These are phyloP conservation scores for Drosophila lowei DNA, from an alignment of 1,140 invertebrate genomes.

Conservation along the genomic window DNA sequence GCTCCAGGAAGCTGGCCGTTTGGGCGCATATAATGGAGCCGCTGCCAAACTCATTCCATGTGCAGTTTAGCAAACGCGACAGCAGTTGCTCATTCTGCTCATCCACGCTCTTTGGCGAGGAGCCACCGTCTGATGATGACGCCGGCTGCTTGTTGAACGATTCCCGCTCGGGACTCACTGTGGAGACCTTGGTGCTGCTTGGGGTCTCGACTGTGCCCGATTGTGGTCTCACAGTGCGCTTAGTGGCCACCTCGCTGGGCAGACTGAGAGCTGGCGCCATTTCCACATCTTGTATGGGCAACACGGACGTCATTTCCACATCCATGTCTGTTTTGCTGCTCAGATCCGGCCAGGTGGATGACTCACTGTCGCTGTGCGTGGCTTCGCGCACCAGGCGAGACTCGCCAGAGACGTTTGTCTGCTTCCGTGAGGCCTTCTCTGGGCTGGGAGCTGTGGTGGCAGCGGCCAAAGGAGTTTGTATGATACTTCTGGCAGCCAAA, in stretches of 20 bases:
- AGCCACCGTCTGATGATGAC: background rate
- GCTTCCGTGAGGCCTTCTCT: constrained; percentile 39
- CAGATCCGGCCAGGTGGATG: constrained; percentile 38
- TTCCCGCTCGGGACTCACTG: constrained; percentile 7
- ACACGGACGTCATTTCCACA: constrained; percentile 76
- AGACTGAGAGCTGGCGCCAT: constrained; percentile 41
- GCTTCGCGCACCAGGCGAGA: constrained; percentile 64
- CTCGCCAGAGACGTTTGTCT: constrained; percentile 48
- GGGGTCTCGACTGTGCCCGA: background rate
- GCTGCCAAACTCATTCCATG: constrained; percentile 85
- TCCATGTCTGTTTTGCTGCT: constrained; percentile 62
- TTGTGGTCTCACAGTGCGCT: constrained; percentile 7
- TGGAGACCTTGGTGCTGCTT: background rate
- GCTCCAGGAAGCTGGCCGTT: constrained; percentile 83
- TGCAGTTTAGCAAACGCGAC: constrained; percentile 85
- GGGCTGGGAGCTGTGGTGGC: constrained; percentile 10
- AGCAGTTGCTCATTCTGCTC: constrained; percentile 85
- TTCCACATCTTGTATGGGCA: constrained; percentile 63
- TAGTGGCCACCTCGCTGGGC: constrained; percentile 82
- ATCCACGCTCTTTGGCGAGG: constrained; percentile 63
- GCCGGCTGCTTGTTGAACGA: background rate
- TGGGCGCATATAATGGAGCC: constrained; percentile 86
- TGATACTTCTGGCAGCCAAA: constrained; percentile 83
- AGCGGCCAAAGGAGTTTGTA: constrained; percentile 12
- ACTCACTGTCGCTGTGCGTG: constrained; percentile 21